A percentile compares a stretch with the other conserved stretches of the same genome.
These are phyloP conservation scores for Chaenogobius annularis DNA, from an alignment of 2,113 vertebrate species.

Conservation along the genomic window DNA sequence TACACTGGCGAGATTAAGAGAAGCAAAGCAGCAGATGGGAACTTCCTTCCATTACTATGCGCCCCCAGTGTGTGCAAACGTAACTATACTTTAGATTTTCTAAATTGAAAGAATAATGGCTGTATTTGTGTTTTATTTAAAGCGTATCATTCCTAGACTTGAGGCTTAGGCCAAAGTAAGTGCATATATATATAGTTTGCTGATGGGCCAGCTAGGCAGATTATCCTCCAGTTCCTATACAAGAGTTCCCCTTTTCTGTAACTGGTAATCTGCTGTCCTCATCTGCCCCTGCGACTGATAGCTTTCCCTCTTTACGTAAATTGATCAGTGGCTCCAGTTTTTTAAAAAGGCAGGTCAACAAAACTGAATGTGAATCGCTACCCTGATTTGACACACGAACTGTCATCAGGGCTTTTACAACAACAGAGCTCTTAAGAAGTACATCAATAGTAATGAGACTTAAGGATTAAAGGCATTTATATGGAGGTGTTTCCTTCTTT, in stretches of 20 bases:
- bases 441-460: constrained; percentile 6
- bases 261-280: neutral
- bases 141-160: constrained; percentile 32
- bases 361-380: neutral
- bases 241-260: neutral
- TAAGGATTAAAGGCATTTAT: neutral
- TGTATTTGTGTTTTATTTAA: neutral
- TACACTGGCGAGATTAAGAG: constrained; percentile 1
- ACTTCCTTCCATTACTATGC: neutral
- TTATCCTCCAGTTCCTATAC: neutral
- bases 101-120: neutral
- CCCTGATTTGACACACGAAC: neutral
- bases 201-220: neutral
- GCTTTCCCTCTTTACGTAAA: neutral
- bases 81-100: constrained; percentile 28
- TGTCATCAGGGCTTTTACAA: neutral
- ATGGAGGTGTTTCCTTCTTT: constrained; percentile 1
- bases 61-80: constrained; percentile 64
- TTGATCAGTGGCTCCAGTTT: neutral
- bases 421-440: neutral
- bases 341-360: neutral
- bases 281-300: neutral
- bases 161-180: constrained; percentile 17
- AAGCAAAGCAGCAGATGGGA: neutral
- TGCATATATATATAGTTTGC: neutral